Conservation (phyloP, 2,113 vertebrate species). For the Diadophis punctatus region DNA sequence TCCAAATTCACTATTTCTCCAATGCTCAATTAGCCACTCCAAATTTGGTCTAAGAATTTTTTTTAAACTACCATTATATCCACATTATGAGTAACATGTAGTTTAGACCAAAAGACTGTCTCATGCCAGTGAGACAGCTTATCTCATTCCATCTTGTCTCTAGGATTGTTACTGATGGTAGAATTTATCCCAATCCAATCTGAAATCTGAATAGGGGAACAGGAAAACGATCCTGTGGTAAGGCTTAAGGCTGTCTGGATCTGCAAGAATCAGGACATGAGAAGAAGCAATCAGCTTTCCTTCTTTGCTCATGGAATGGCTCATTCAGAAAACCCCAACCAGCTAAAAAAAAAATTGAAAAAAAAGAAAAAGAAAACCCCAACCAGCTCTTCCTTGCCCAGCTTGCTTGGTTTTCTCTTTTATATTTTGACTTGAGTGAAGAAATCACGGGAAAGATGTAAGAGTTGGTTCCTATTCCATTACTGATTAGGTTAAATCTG, state of each 20-base stretch:
- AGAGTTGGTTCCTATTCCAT: not conserved
- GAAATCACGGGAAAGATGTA: not conserved
- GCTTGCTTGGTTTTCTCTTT: not conserved
- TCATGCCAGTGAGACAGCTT: not conserved
- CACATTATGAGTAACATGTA: not conserved
- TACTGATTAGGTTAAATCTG: not conserved
- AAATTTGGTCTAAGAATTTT: not conserved
- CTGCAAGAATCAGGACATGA: not conserved
- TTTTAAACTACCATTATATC: not conserved
- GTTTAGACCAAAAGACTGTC: not conserved
- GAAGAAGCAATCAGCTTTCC: not conserved
- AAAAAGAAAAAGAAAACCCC: not conserved
- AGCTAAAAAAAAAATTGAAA: no score
- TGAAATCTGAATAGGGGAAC: not conserved
- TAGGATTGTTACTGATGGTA: not conserved
- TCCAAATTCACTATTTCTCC: not conserved
- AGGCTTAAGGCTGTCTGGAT: not conserved
- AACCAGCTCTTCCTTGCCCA: not conserved
- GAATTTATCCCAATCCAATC: not conserved
- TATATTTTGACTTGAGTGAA: not conserved
- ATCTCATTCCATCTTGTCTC: not conserved
- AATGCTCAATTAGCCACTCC: no score
- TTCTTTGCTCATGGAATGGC: not conserved
- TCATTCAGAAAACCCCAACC: not conserved
- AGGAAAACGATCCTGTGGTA: not conserved